phyloP scores from a whole-genome alignment of 2,113 vertebrate species.

The Isichthys henryi region DNA sequence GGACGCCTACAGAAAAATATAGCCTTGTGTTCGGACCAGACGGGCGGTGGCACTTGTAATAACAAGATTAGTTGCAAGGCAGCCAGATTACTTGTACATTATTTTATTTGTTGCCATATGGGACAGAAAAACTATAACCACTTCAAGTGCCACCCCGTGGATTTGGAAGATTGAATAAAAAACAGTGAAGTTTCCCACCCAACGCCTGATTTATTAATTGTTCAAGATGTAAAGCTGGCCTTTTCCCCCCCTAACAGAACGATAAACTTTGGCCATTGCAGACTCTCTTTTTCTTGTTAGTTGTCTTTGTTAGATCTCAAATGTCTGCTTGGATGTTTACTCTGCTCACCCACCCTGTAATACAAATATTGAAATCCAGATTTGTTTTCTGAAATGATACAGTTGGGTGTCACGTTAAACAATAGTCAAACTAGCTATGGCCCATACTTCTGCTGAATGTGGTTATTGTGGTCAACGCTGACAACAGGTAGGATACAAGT shows the following conservation, averaged over 20 bases:
- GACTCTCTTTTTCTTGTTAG: background rate
- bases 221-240: background rate
- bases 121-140: background rate
- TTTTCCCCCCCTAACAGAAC: background rate
- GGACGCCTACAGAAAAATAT: conserved; percentile 48
- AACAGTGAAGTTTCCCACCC: background rate
- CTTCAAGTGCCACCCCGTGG: background rate
- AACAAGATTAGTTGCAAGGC: background rate
- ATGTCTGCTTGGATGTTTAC: background rate
- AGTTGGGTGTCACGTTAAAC: background rate
- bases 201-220: background rate
- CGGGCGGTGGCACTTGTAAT: conserved; percentile 31
- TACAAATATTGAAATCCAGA: background rate
- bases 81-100: background rate
- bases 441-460: background rate
- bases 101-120: background rate
- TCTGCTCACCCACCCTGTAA: background rate
- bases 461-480: background rate
- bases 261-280: background rate
- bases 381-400: background rate
- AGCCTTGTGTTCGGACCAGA: conserved; percentile 43
- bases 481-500: background rate
- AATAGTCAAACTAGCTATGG: background rate
- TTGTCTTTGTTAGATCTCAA: background rate
- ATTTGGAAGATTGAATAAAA: background rate